Evolutionary conservation across 1,140 invertebrate species (phyloP).

Genomic region (Theocolax elegans): DNA sequence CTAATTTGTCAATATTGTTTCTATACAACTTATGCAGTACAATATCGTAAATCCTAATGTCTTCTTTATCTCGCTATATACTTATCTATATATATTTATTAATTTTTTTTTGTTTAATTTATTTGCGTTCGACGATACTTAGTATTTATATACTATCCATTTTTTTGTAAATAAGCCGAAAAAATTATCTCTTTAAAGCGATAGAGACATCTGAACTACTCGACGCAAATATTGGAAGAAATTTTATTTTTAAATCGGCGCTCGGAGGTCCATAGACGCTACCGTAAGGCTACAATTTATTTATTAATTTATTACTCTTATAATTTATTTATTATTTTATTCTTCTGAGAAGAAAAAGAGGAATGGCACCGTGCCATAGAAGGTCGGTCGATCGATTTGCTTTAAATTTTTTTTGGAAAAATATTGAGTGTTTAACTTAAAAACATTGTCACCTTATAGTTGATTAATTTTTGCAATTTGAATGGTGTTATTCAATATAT

Average conservation of each 20-base stretch:
- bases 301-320: neutral
- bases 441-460: too few species aligned
- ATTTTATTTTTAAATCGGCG: conserved; percentile 18
- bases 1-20: conserved; percentile 20
- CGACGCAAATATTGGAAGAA: conserved; percentile 16
- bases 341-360: neutral
- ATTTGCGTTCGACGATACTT: too few species aligned
- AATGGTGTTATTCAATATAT: too few species aligned
- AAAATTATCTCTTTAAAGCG: conserved; percentile 18
- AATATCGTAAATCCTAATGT: conserved; percentile 7
- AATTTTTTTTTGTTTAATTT: conserved; percentile 12
- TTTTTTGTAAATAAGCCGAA: conserved; percentile 12
- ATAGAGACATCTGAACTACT: conserved; percentile 21
- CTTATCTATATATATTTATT: too few species aligned
- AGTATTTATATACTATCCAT: too few species aligned
- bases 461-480: too few species aligned
- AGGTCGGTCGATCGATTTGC: conserved; percentile 2
- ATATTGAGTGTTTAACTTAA: too few species aligned
- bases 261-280: conserved; percentile 37
- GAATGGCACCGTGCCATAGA: neutral
- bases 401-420: neutral
- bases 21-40: conserved; percentile 6
- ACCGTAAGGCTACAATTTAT: conserved; percentile 37
- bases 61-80: neutral
- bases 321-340: conserved; percentile 4